These are phyloP conservation scores for Porites rus DNA, from an alignment of 92 coral and sea anemone species.

Conservation along the genomic window DNA sequence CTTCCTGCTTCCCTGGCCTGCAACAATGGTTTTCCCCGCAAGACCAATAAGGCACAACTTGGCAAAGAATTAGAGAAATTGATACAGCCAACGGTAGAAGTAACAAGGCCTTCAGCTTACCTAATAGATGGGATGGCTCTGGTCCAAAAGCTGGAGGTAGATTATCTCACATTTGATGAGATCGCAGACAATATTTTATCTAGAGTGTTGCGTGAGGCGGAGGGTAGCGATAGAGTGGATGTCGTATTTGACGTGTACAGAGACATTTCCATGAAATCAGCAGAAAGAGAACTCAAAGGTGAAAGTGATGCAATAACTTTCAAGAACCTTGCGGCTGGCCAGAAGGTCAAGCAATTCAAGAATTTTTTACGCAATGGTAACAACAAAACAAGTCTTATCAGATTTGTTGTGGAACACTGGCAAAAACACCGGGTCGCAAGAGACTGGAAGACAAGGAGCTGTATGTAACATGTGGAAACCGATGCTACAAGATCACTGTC, in stretches of 20 bases:
- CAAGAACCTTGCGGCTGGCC: constrained; percentile 44
- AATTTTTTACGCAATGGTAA: constrained; percentile 36
- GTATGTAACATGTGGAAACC: constrained; percentile 21
- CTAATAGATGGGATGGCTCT: constrained; percentile 50
- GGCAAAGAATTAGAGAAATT: constrained; percentile 32
- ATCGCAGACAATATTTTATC: too few relatives aligned
- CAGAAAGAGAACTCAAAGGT: constrained; percentile 40
- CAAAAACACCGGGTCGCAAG: constrained; percentile 5
- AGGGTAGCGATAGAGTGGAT: neutral
- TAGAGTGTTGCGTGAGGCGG: constrained; percentile 33
- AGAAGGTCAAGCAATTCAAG: constrained; percentile 42
- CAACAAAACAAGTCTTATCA: constrained; percentile 55
- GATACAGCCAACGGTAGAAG: constrained; percentile 16
- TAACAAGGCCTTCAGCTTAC: constrained; percentile 18
- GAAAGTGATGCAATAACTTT: constrained; percentile 45
- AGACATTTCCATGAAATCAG: constrained; percentile 23
- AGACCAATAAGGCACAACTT: constrained; percentile 42
- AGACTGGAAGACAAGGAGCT: constrained; percentile 33
- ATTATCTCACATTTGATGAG: too few relatives aligned
- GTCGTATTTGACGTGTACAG: constrained; percentile 30
- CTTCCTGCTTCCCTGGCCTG: constrained; percentile 37
- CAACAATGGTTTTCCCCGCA: constrained; percentile 35
- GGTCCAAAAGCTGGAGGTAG: constrained; percentile 26
- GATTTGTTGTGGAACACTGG: constrained; percentile 55
- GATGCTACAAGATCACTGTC: constrained; percentile 32